Conservation (phyloP, 2,888 invertebrate genomes). For the Invenusta paracnida region DNA sequence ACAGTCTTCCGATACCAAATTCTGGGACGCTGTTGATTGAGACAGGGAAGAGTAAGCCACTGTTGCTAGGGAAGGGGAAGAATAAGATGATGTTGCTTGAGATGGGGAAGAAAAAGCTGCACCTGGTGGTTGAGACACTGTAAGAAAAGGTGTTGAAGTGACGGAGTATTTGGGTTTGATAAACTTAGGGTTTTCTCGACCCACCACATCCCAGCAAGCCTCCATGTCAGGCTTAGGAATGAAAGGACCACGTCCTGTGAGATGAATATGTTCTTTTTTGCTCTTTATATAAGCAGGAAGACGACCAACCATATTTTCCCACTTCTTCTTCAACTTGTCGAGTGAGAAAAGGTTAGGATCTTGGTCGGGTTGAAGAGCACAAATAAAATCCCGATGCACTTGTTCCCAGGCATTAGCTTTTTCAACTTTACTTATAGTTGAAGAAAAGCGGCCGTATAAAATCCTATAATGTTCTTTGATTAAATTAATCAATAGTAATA, state of each 20-base stretch:
- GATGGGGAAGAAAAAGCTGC: neutral
- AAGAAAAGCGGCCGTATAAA: neutral
- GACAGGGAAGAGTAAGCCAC: conserved; percentile 14
- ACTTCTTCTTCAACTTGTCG: neutral
- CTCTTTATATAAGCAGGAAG: neutral
- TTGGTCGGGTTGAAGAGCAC: neutral
- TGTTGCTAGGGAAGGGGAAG: conserved; percentile 17
- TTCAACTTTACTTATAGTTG: neutral
- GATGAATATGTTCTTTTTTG: neutral
- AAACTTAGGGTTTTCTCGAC: neutral
- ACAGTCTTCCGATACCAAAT: neutral
- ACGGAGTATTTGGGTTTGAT: conserved; percentile 4
- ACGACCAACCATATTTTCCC: neutral
- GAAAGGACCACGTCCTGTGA: neutral
- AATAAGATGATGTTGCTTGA: neutral
- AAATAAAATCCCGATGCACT: neutral
- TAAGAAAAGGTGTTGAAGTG: conserved; percentile 19
- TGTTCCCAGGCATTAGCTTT: neutral
- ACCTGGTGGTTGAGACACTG: conserved; percentile 18
- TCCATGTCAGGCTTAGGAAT: neutral
- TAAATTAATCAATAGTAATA: neutral
- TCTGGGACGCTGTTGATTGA: conserved; percentile 1
- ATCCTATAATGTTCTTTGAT: neutral
- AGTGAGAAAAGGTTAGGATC: neutral
- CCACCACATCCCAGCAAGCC: neutral